Percentiles rank a stretch among this genome's conserved stretches.
Evolutionary conservation across 2,113 vertebrate species (phyloP).

Genomic region (Scartelaos histophorus): DNA sequence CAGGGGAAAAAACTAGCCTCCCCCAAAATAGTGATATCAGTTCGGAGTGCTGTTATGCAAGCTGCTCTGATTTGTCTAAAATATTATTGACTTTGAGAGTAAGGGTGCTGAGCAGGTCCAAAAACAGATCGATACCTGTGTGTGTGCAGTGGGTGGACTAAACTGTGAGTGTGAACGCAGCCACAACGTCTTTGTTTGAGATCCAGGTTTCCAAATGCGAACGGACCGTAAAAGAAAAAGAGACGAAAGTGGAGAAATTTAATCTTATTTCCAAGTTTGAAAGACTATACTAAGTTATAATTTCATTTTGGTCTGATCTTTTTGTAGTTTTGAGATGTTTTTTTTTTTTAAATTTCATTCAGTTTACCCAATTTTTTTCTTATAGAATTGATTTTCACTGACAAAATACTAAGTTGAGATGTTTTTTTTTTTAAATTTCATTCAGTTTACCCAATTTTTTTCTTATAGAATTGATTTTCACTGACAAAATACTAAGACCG

Average conservation of each 20-base stretch:
- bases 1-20: background rate
- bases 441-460: background rate
- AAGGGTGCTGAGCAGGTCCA: slow-evolving; percentile 27
- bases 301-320: slow-evolving; percentile 4
- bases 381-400: too few species aligned
- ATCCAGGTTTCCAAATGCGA: background rate
- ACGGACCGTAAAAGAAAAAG: background rate
- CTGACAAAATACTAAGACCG: too few species aligned
- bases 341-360: slow-evolving; percentile 4
- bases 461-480: too few species aligned
- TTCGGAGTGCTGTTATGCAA: slow-evolving; percentile 11
- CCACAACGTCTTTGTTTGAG: background rate
- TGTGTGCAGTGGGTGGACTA: slow-evolving; percentile 8
- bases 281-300: background rate
- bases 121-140: slow-evolving; percentile 40
- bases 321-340: background rate
- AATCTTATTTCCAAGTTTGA: too few species aligned
- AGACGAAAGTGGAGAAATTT: too few species aligned
- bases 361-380: background rate
- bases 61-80: slow-evolving; percentile 32
- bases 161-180: background rate
- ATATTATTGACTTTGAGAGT: slow-evolving; percentile 39
- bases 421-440: slow-evolving; percentile 4
- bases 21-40: slow-evolving; percentile 14
- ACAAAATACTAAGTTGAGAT: background rate